These are phyloP conservation scores for Tenrec ecaudatus DNA, from an alignment of 2,113 vertebrate genomes.

Conservation along the genomic window DNA sequence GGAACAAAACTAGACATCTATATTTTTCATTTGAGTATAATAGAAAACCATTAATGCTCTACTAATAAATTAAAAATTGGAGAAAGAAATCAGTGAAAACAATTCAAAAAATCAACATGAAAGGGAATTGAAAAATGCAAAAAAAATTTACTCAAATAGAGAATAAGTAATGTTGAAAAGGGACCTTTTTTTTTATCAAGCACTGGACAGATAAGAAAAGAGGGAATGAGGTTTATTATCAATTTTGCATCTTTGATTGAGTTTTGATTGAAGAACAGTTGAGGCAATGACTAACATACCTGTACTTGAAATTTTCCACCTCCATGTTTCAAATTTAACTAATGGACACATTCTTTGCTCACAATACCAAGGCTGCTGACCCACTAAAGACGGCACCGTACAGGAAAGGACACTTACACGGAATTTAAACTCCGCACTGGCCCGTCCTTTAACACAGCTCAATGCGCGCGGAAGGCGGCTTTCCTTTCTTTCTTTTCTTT, in stretches of 20 bases:
- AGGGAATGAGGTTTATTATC: not conserved
- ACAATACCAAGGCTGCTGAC: not conserved
- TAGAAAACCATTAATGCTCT: not conserved
- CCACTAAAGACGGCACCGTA: not conserved
- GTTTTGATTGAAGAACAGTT: slow-evolving; percentile 6
- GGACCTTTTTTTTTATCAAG: not conserved
- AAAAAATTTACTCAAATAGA: not conserved
- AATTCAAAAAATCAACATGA: not conserved
- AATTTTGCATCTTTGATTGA: not conserved
- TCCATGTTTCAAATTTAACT: not conserved
- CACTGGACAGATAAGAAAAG: not conserved
- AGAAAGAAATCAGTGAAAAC: not conserved
- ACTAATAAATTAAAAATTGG: not conserved
- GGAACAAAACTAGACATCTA: not conserved
- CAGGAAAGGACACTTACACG: not conserved
- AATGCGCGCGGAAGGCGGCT: not conserved
- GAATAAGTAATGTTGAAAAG: not conserved
- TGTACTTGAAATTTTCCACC: not conserved
- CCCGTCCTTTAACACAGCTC: slow-evolving; percentile 21
- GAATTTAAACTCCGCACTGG: not conserved
- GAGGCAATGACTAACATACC: not conserved
- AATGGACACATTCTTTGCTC: not conserved
- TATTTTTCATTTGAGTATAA: not conserved
- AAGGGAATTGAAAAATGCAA: slow-evolving; percentile 17
- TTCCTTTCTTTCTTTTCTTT: slow-evolving; percentile 36